Base-by-base conservation (phyloP, 30 jellyfish, hydroid and myxozoan genomes). In the Mastigias papua region DNA sequence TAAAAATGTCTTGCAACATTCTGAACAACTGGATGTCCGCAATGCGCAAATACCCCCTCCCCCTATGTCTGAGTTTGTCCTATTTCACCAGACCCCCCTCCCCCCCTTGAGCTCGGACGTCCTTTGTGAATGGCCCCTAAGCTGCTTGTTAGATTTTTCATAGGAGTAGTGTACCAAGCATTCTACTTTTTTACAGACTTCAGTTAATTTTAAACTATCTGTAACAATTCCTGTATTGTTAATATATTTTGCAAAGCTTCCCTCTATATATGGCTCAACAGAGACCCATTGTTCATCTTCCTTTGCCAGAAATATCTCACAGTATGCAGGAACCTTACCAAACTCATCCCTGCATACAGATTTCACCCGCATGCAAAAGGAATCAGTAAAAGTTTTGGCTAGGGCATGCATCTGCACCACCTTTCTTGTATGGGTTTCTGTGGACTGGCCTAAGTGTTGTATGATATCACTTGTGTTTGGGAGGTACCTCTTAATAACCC, bases 371-470 rank as follows among this genome's bases (percentile, higher is more conserved):
- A 25, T 32, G 30, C 76, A 32, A 30, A 78, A 33, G 31, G 60
- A 16, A 29, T 80, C 74, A 17, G 91, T 30, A 68, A 82, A 48
- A 82, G 48, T 67, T 68, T 60, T 69, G 46, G 92, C 92, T 33
- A 82, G 72, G 64, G 86, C 69, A 60, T 82, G 75, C 92, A 82
- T 67, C 86, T 82, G 86, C 22, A 69, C 49, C 68, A 51, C 78
- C 32, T 69, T 68, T 46, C 58, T 82, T 31, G 86, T 54, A 49
- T 82, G 92, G 19, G 77, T 42, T 22, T 54, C 69, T 82, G 86
- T 69, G 48, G 77, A 23, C 49, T 68, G 84, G 42, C 54, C 78
- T 2, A 69, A 35, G 9, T 30, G 46, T 42, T 82, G 10, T 25
- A 82, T 82, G 22, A 68, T 48, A 48, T 82, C 78, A 23, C 51